These are phyloP conservation scores for Orycteropus afer DNA, from an alignment of 2,113 vertebrate species.

Conservation along the genomic window DNA sequence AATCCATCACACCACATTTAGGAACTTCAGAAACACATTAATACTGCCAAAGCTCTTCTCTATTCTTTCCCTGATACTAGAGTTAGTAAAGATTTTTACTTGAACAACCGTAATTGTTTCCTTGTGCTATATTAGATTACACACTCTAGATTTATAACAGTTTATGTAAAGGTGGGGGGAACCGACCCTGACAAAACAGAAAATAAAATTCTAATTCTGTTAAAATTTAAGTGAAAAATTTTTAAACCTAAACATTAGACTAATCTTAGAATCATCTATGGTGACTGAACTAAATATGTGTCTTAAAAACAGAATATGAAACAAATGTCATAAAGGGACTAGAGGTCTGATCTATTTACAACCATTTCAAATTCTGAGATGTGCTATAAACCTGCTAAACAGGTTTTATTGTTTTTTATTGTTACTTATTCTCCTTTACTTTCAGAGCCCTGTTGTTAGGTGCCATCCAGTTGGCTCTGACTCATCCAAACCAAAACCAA, in stretches of 20 bases:
- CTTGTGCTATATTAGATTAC: neutral
- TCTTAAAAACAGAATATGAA: slow-evolving; percentile 52
- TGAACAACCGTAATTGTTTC: neutral
- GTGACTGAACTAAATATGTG: slow-evolving; percentile 26
- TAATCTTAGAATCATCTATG: slow-evolving; percentile 45
- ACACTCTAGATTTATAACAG: neutral
- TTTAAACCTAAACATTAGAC: slow-evolving; percentile 53
- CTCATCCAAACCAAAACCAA: too few relatives aligned
- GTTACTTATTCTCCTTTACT: slow-evolving; percentile 21
- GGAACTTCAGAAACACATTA: slow-evolving; percentile 37
- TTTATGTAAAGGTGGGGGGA: slow-evolving; percentile 37
- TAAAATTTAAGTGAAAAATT: slow-evolving; percentile 32
- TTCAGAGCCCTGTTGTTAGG: too few relatives aligned
- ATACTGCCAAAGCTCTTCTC: neutral
- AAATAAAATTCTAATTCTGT: slow-evolving; percentile 45
- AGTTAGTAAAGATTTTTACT: slow-evolving; percentile 12
- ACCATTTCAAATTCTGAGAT: neutral
- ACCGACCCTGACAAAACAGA: slow-evolving; percentile 8
- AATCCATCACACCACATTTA: too few relatives aligned
- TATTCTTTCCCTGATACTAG: neutral
- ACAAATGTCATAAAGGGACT: slow-evolving; percentile 3
- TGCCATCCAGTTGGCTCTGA: too few relatives aligned
- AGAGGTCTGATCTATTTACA: neutral
- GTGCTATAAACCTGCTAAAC: neutral
- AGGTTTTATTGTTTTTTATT: too few relatives aligned